phyloP scores from a whole-genome alignment of 2,797 vertebrate genomes.

The Parauchenoglanis punctatus region DNA sequence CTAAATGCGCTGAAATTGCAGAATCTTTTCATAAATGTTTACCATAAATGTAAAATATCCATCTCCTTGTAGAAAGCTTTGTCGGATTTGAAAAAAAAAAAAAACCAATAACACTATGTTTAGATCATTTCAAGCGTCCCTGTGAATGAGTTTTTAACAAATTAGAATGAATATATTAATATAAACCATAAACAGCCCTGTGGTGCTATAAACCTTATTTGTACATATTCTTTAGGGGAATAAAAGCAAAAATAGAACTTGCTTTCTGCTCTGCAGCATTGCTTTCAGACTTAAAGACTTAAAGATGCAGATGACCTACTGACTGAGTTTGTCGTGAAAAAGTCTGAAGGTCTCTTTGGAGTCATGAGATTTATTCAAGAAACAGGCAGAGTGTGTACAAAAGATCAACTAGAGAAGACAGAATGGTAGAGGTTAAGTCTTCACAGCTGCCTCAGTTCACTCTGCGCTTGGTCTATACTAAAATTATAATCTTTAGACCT shows the following conservation, averaged over 20 bases:
- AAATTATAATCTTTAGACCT: constrained; percentile 34
- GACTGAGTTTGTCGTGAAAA: constrained; percentile 14
- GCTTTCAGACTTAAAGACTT: not conserved
- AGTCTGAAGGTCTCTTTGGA: constrained; percentile 7
- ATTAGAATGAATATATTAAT: not conserved
- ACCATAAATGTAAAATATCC: not conserved
- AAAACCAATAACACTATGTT: no score
- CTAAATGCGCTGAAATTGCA: not conserved
- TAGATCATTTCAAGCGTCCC: not conserved
- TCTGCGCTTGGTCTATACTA: constrained; percentile 8
- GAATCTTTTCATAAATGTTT: not conserved
- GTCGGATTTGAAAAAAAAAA: no score
- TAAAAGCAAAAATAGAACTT: not conserved
- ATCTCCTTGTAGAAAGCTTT: not conserved
- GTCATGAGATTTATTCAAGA: constrained; percentile 6
- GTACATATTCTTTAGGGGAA: not conserved
- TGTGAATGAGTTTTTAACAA: not conserved
- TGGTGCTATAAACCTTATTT: not conserved
- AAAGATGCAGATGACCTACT: not conserved
- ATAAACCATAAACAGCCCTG: not conserved
- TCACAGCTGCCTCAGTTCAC: constrained; percentile 17
- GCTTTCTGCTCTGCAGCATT: not conserved
- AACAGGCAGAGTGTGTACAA: not conserved
- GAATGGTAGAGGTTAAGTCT: constrained; percentile 9
- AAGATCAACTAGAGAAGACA: not conserved